Conservation (phyloP, 2,888 invertebrate species). For the Acleris emargana region DNA sequence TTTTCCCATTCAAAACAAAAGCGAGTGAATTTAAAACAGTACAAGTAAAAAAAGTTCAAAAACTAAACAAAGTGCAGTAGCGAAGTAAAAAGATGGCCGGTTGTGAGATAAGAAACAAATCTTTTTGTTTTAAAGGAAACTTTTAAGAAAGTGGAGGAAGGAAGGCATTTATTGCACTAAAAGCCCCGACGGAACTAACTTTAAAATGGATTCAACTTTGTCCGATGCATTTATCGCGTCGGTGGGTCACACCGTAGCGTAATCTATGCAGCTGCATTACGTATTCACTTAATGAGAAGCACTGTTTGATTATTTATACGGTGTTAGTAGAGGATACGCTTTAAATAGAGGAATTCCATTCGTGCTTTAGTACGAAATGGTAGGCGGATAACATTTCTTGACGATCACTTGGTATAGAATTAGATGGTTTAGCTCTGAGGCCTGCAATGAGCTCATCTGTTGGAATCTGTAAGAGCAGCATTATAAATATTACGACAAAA, state of each 20-base stretch:
- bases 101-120: slow-evolving; percentile 75
- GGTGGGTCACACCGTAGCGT: slow-evolving; percentile 57
- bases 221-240: slow-evolving; percentile 73
- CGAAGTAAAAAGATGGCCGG: slow-evolving; percentile 56
- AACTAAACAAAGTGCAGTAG: slow-evolving; percentile 29
- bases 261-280: slow-evolving; percentile 33
- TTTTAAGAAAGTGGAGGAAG: slow-evolving; percentile 81
- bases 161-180: slow-evolving; percentile 83
- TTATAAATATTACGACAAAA: too few relatives aligned
- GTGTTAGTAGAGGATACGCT: not conserved
- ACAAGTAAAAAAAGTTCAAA: slow-evolving; percentile 10
- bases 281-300: not conserved
- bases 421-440: too few relatives aligned
- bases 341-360: not conserved
- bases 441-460: too few relatives aligned
- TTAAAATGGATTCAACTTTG: slow-evolving; percentile 83
- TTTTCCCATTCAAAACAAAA: not conserved
- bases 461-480: too few relatives aligned
- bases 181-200: slow-evolving; percentile 79
- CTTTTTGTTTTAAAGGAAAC: slow-evolving; percentile 81
- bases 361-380: too few relatives aligned
- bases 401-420: too few relatives aligned
- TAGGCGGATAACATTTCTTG: too few relatives aligned
- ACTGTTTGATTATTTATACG: not conserved
- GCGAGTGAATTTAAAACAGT: not conserved